Conservation (phyloP, 1,140 invertebrate species). For the Caerostris extrusa region DNA sequence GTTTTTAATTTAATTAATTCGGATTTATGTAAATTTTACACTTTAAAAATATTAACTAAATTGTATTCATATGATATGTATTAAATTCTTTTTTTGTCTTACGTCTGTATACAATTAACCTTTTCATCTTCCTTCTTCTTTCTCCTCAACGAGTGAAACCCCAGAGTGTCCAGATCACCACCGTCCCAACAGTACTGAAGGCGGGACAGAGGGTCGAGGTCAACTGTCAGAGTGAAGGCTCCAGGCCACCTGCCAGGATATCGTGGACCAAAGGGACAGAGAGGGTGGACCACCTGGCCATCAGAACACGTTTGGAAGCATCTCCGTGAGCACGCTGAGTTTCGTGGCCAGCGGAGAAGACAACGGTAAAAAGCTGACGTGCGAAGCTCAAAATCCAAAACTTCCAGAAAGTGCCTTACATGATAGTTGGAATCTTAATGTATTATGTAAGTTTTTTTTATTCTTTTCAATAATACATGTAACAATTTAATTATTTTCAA, state of each 20-base stretch:
- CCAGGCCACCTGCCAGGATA: constrained; percentile 65
- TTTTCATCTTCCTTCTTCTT: constrained; percentile 30
- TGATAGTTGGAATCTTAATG: constrained; percentile 75
- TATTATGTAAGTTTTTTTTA: constrained; percentile 77
- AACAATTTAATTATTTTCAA: too few relatives aligned
- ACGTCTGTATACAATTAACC: not conserved
- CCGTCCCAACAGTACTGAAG: constrained; percentile 89
- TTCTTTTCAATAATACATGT: not conserved
- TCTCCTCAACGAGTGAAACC: constrained; percentile 87
- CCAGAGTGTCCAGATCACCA: constrained; percentile 89
- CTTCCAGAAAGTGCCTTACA: constrained; percentile 78
- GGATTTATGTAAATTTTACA: too few relatives aligned
- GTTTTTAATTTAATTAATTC: not conserved
- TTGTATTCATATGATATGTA: too few relatives aligned
- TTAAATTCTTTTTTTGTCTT: too few relatives aligned
- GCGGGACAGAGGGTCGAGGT: constrained; percentile 91
- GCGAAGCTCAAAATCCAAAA: constrained; percentile 89
- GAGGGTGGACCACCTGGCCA: constrained; percentile 82
- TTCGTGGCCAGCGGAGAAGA: constrained; percentile 87
- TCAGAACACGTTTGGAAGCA: constrained; percentile 82
- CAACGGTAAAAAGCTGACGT: constrained; percentile 90
- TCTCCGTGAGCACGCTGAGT: constrained; percentile 77
- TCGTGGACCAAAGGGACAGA: constrained; percentile 68
- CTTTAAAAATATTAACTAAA: too few relatives aligned
- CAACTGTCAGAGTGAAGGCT: constrained; percentile 86